Percentiles rank a stretch among this genome's conserved stretches.
Evolutionary conservation across 1,140 invertebrate species (phyloP).

Genomic region (Metaphire vulgaris): DNA sequence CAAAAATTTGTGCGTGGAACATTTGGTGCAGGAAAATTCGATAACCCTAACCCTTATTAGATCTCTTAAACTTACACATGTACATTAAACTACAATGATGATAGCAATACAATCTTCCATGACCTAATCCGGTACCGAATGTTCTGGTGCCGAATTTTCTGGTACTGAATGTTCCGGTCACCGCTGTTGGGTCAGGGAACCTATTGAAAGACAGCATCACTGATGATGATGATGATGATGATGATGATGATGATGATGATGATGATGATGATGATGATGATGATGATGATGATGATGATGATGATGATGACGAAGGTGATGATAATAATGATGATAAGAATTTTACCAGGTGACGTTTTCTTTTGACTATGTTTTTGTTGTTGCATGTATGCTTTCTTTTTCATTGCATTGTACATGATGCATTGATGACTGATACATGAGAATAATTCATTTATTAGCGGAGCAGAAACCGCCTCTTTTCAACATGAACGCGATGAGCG

Average conservation of each 20-base stretch:
- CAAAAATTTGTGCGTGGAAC: too few relatives aligned
- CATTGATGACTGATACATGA: not conserved
- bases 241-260: not conserved
- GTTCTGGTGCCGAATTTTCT: too few relatives aligned
- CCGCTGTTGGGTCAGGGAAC: too few relatives aligned
- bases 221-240: constrained; percentile 2
- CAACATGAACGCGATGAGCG: constrained; percentile 99
- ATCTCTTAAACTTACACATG: too few relatives aligned
- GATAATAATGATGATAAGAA: not conserved
- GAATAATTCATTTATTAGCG: constrained; percentile 54
- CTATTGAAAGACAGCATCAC: too few relatives aligned
- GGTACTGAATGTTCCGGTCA: too few relatives aligned
- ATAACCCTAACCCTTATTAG: too few relatives aligned
- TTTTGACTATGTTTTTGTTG: not conserved
- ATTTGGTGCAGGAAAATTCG: too few relatives aligned
- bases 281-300: constrained; percentile 4
- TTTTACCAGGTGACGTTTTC: not conserved
- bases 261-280: constrained; percentile 6
- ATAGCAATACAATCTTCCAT: too few relatives aligned
- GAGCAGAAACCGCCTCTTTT: constrained; percentile 98
- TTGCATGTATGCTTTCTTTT: not conserved
- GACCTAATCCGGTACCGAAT: too few relatives aligned
- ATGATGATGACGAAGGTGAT: not conserved
- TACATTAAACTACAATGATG: too few relatives aligned
- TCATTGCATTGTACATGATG: not conserved